Conservation (phyloP, 2,797 vertebrate species). For the Apodemus agrarius region DNA sequence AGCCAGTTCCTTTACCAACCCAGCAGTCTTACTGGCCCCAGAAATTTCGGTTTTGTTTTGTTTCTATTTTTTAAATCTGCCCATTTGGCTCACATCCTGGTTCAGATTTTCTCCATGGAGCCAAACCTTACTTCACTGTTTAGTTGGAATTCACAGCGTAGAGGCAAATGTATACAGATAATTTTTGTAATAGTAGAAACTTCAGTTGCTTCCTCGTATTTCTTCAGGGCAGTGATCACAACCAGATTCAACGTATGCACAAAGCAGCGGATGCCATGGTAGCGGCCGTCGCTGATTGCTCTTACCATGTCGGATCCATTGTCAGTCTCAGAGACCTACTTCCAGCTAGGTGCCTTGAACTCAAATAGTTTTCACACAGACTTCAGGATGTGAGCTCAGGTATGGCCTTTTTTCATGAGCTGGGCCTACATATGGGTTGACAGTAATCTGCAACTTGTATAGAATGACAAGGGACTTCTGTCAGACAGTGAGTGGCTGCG, state of each 20-base stretch:
- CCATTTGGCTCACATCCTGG: constrained; percentile 82
- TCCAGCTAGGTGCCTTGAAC: constrained; percentile 85
- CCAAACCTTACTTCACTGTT: constrained; percentile 62
- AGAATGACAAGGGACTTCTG: constrained; percentile 55
- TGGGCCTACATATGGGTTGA: constrained; percentile 83
- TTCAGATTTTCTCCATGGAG: constrained; percentile 64
- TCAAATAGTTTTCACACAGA: constrained; percentile 85
- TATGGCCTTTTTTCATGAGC: constrained; percentile 84
- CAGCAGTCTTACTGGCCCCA: not conserved
- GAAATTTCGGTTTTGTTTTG: not conserved
- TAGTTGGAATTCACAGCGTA: constrained; percentile 77
- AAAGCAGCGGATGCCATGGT: constrained; percentile 84
- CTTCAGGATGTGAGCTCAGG: constrained; percentile 84
- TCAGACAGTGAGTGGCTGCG: constrained; percentile 56
- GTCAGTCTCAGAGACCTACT: constrained; percentile 84
- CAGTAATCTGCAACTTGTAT: constrained; percentile 77
- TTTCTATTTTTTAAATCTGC: constrained; percentile 55
- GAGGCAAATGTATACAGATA: constrained; percentile 82
- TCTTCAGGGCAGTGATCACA: constrained; percentile 84
- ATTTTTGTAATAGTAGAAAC: constrained; percentile 80
- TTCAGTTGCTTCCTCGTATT: constrained; percentile 84
- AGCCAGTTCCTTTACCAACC: not conserved
- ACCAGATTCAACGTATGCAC: constrained; percentile 84
- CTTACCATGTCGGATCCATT: constrained; percentile 85
- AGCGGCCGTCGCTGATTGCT: constrained; percentile 85